phyloP scores from a whole-genome alignment of 1,140 invertebrate species.

The Drusus annulatus region DNA sequence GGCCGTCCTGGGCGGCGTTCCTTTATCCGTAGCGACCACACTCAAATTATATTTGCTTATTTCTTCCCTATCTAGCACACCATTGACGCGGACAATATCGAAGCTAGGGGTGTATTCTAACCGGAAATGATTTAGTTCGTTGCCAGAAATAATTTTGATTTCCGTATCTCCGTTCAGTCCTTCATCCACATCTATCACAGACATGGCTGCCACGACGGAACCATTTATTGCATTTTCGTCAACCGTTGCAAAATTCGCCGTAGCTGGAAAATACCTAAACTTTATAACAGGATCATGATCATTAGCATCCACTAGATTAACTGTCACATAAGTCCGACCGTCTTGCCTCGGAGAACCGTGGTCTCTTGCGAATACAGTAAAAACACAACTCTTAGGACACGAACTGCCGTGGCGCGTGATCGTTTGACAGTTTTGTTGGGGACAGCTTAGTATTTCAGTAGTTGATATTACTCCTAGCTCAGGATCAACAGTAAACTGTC shows the following conservation, averaged over 20 bases:
- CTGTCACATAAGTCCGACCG: slow-evolving; percentile 94
- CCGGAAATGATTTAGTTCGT: slow-evolving; percentile 91
- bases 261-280: slow-evolving; percentile 90
- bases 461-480: slow-evolving; percentile 90
- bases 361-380: slow-evolving; percentile 94
- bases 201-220: slow-evolving; percentile 93
- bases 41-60: slow-evolving; percentile 94
- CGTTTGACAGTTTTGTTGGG: slow-evolving; percentile 77
- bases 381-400: slow-evolving; percentile 92
- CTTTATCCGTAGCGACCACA: slow-evolving; percentile 91
- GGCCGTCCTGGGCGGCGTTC: slow-evolving; percentile 86
- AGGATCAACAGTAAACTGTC: slow-evolving; percentile 90
- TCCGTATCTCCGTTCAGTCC: slow-evolving; percentile 91
- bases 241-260: slow-evolving; percentile 88
- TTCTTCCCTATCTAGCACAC: slow-evolving; percentile 92
- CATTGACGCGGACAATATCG: slow-evolving; percentile 93
- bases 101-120: slow-evolving; percentile 88
- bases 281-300: slow-evolving; percentile 95
- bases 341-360: slow-evolving; percentile 92
- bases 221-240: slow-evolving; percentile 94
- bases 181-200: slow-evolving; percentile 91
- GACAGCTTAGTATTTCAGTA: slow-evolving; percentile 84
- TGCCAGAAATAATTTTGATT: slow-evolving; percentile 88
- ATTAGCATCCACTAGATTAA: slow-evolving; percentile 94
- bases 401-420: slow-evolving; percentile 70